Percentiles rank a stretch among this genome's conserved stretches.
Evolutionary conservation across 2,888 invertebrate genomes (phyloP).

Genomic region (Neoitamus cyanurus): DNA sequence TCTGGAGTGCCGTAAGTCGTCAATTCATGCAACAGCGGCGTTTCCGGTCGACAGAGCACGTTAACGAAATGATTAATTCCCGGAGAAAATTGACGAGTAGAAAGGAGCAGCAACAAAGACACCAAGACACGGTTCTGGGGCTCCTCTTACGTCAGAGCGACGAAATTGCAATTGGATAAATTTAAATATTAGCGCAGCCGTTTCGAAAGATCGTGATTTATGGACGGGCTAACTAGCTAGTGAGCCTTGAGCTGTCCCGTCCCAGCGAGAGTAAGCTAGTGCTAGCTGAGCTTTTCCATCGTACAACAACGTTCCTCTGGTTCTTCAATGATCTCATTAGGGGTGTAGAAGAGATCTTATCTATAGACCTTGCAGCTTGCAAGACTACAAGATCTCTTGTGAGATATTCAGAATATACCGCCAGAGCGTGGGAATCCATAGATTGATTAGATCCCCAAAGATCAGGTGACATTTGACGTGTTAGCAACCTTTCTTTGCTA

Average conservation of each 20-base stretch:
- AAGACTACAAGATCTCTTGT: too few species aligned
- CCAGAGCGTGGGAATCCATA: too few species aligned
- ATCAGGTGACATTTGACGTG: too few species aligned
- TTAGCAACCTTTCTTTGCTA: too few species aligned
- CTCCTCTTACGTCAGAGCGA: constrained; percentile 2
- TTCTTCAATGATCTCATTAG: neutral
- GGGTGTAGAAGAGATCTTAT: neutral
- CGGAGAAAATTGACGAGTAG: constrained; percentile 46
- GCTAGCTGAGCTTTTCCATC: neutral
- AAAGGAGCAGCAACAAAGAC: constrained; percentile 31
- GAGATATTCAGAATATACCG: too few species aligned
- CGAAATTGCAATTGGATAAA: neutral
- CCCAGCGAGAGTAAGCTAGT: neutral
- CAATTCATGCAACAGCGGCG: constrained; percentile 52
- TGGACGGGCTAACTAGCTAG: neutral
- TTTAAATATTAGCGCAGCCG: constrained; percentile 6
- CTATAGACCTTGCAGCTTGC: too few species aligned
- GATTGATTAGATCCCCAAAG: too few species aligned
- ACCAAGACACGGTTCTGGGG: neutral
- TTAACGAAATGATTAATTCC: constrained; percentile 53
- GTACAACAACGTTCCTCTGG: neutral
- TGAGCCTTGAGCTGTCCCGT: neutral
- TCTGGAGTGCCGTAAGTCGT: constrained; percentile 45
- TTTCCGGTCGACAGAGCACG: constrained; percentile 53
- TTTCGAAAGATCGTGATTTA: constrained; percentile 15